Conservation (phyloP, 92 coral and sea anemone genomes). For the Parazoanthus darwini region DNA sequence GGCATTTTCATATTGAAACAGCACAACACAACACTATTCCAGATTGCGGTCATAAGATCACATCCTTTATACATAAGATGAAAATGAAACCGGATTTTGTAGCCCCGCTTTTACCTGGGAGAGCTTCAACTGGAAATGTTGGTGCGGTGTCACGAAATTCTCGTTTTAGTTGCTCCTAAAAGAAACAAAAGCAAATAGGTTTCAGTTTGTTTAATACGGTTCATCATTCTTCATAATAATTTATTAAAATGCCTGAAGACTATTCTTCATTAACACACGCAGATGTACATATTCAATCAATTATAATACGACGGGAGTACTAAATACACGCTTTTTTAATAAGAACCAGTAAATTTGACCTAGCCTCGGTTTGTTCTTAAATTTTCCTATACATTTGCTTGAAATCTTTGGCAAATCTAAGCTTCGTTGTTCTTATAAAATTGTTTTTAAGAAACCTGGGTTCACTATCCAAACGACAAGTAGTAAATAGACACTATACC, state of each 20-base stretch:
- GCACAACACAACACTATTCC: too few relatives aligned
- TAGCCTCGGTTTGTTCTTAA: too few relatives aligned
- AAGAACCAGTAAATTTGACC: too few relatives aligned
- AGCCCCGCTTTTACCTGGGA: neutral
- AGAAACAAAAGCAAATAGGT: neutral
- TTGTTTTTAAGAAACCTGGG: neutral
- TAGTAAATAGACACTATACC: neutral
- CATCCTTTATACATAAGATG: neutral
- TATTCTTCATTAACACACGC: too few relatives aligned
- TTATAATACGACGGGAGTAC: too few relatives aligned
- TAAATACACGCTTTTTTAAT: too few relatives aligned
- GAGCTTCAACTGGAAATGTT: neutral
- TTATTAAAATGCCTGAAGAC: neutral
- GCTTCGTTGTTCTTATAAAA: too few relatives aligned
- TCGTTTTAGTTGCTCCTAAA: constrained; percentile 2
- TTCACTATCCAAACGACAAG: neutral
- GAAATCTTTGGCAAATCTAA: too few relatives aligned
- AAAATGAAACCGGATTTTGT: neutral
- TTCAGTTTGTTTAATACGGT: neutral
- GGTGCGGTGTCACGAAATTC: neutral
- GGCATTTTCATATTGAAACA: too few relatives aligned
- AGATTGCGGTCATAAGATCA: too few relatives aligned
- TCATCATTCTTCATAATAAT: neutral
- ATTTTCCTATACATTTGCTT: too few relatives aligned
- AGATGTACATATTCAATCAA: too few relatives aligned